Evolutionary conservation across 1,140 invertebrate species (phyloP), one percentile per base, ranked within the genome.

Genomic region (Scaptodrosophila lebanonensis): DNA sequence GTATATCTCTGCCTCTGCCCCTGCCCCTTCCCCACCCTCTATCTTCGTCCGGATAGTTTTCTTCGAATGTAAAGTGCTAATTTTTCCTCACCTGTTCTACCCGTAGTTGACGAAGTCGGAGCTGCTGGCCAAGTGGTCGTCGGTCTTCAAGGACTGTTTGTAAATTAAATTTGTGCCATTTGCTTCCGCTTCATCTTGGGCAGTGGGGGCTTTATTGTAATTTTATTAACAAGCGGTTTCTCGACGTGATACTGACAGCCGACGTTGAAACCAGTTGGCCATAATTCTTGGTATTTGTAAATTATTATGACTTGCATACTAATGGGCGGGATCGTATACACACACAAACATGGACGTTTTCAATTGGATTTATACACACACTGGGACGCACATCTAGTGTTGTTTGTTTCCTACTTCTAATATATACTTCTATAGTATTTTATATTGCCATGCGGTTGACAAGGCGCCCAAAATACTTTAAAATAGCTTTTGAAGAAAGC

Each of bases 141-240:
- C 45, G 17, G 25, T 15, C 36, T 50, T 71, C 73, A 77, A 77
- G 73, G 73, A 77, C 73, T 77, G 73, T 77, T 77, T 79, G 68
- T 73, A 79, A 79, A 77, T 77, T 49, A 77, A 79, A 77, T 77
- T 77, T 68, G 60, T 77, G 38, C 52, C 53, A 58, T 61, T 65
- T 44, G 64, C 68, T 79, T 79, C 75, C 72, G 75, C 67, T 79
- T 77, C n/a, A n/a, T n/a, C n/a, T n/a, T n/a, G n/a, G n/a, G n/a
- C n/a, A n/a, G n/a, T 17, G 32, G 40, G 36, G 3, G 12, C 20
- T 43, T 68, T 75, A 64, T 75, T 73, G 70, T 73, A 73, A 75
- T 60, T 53, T 49, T 61, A 51, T 39, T 60, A 29, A 15, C 44
- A 8, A 16, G 35, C 33, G 17, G 25, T 16, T 33, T 32, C 20